Evolutionary conservation across 2,888 invertebrate species (phyloP).

Genomic region (Trichacis sp.): DNA sequence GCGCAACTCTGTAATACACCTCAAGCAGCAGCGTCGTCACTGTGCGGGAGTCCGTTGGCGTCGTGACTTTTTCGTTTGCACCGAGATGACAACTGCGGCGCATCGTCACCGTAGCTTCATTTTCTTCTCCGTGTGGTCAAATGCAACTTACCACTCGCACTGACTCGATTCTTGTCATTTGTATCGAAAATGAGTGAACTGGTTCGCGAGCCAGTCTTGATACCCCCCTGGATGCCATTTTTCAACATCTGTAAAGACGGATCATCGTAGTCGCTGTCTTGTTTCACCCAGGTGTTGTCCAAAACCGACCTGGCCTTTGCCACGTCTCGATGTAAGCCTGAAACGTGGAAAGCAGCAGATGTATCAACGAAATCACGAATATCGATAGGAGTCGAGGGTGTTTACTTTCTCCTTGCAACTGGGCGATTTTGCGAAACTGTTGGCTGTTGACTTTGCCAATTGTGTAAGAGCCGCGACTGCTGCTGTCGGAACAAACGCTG

Average conservation of each 20-base stretch:
- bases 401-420: slow-evolving; percentile 59
- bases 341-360: no score
- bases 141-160: neutral
- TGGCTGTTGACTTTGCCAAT: slow-evolving; percentile 54
- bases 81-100: no score
- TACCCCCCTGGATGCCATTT: slow-evolving; percentile 30
- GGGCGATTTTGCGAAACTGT: slow-evolving; percentile 53
- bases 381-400: no score
- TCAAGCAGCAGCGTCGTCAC: no score
- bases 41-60: no score
- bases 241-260: slow-evolving; percentile 62
- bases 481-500: slow-evolving; percentile 62
- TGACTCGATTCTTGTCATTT: slow-evolving; percentile 47
- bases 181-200: slow-evolving; percentile 52
- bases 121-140: no score
- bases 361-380: no score
- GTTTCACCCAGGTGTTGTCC: slow-evolving; percentile 56
- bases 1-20: no score
- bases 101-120: no score
- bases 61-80: no score
- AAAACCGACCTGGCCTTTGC: slow-evolving; percentile 43
- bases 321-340: slow-evolving; percentile 50
- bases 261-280: slow-evolving; percentile 31
- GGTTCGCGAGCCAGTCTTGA: no score
- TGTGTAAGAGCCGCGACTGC: slow-evolving; percentile 58